Conservation (phyloP, 2,797 vertebrate species). For the Poeciliopsis infans region DNA sequence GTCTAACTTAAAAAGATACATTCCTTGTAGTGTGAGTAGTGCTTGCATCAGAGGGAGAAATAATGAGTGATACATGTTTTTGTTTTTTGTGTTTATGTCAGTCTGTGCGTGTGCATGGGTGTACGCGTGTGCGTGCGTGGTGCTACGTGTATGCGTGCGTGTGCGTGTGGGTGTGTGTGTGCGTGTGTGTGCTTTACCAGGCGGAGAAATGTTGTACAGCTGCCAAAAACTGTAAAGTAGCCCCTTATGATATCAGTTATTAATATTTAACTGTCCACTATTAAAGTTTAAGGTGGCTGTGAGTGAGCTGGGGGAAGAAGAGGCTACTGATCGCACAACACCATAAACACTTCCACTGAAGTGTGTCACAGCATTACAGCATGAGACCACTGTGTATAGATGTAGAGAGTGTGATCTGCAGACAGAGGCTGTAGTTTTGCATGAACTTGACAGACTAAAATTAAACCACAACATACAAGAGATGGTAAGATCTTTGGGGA, state of each 20-base stretch:
- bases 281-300: slow-evolving; percentile 80
- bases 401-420: slow-evolving; percentile 10
- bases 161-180: background rate
- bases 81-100: background rate
- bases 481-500: background rate
- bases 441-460: background rate
- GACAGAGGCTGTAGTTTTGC: slow-evolving; percentile 34
- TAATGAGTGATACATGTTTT: slow-evolving; percentile 10
- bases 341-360: slow-evolving; percentile 73
- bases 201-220: slow-evolving; percentile 66
- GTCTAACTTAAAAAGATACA: background rate
- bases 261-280: slow-evolving; percentile 84
- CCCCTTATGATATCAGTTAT: slow-evolving; percentile 83
- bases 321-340: slow-evolving; percentile 60
- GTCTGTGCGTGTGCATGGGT: background rate
- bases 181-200: slow-evolving; percentile 59
- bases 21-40: background rate
- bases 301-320: slow-evolving; percentile 66
- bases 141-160: too few species aligned
- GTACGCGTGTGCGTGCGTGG: background rate
- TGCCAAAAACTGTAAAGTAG: slow-evolving; percentile 82
- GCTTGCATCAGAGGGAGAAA: background rate
- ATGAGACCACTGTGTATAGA: slow-evolving; percentile 31
- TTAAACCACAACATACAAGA: background rate
- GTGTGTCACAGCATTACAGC: slow-evolving; percentile 70